phyloP scores from a whole-genome alignment of 2,888 invertebrate genomes.

The Lacanobia wlatinum region DNA sequence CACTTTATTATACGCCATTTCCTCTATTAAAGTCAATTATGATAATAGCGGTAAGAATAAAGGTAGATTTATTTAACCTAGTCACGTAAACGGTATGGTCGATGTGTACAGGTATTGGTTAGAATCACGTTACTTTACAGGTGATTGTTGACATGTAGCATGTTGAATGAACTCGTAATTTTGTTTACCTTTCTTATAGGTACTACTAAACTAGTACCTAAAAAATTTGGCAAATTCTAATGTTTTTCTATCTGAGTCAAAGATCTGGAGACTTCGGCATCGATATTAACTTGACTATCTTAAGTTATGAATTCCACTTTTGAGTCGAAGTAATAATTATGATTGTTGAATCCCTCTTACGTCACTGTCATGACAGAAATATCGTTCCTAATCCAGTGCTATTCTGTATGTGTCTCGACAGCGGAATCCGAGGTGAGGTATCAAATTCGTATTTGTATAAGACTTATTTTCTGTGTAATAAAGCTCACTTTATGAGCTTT shows the following conservation, averaged over 20 bases:
- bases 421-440: too few species aligned
- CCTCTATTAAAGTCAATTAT: conserved; percentile 79
- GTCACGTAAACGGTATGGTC: conserved; percentile 70
- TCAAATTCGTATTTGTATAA: too few species aligned
- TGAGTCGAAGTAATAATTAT: neutral
- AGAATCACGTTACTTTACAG: conserved; percentile 22
- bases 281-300: neutral
- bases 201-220: neutral
- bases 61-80: conserved; percentile 69
- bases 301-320: neutral
- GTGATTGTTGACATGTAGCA: conserved; percentile 41
- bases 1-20: conserved; percentile 71
- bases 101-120: conserved; percentile 20
- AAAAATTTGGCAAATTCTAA: neutral
- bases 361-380: too few species aligned
- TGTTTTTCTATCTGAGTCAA: neutral
- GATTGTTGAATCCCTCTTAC: neutral
- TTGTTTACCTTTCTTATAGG: conserved; percentile 7
- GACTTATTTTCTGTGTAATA: too few species aligned
- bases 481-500: too few species aligned
- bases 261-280: neutral
- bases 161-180: conserved; percentile 25
- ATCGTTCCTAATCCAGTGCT: neutral
- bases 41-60: conserved; percentile 74
- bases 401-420: too few species aligned